Evolutionary conservation across 2,113 vertebrate species (phyloP), one percentile per base, ranked within the genome.

Genomic region (Protobothrops flavoviridis): DNA sequence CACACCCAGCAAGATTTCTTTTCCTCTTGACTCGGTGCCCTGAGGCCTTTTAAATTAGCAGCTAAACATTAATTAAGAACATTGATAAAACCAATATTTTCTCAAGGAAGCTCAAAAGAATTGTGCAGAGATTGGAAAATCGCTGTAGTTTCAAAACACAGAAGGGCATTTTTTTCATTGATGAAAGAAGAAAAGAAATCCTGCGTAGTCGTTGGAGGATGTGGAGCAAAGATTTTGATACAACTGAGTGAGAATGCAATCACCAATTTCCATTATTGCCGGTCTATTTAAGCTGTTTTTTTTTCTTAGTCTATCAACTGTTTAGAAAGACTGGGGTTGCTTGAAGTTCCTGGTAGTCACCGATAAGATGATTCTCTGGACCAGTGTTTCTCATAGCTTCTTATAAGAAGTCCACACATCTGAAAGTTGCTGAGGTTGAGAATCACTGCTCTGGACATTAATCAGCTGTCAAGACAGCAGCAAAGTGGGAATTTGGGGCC

Each of bases 61-160:
- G 91, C 87, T 89, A 89, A 92, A 88, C 89, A 92, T 94, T 94
- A 61, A 10, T 21, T 94, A 94, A 88, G n/a, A 48, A 90, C 90
- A 11, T 64, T 85, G 96, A 95, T 81, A 94, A 96, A 81, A 94
- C 92, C 7, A 95, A 0, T 55, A 91, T 90, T 89, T 94, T 86
- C 13, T 93, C 87, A 86, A 87, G 43, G 43, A 29, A 94, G 13
- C 53, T 93, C 89, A 94, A 94, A 89, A 23, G 86, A 81, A 88
- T 96, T 95, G 94, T 94, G 87, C 90, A 92, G 89, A 91, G 91
- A 4, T 93, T 45, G 56, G 91, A 53, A 39, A 95, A 94, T 89
- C 52, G 91, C n/a, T 81, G 55, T 85, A 69, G 85, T 90, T 88
- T 3, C 56, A n/a, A 57, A 92, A 92, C 50, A n/a, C 93, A 94